Conservation (phyloP, 2,113 vertebrate genomes). For the Sinocyclocheilus rhinocerous region DNA sequence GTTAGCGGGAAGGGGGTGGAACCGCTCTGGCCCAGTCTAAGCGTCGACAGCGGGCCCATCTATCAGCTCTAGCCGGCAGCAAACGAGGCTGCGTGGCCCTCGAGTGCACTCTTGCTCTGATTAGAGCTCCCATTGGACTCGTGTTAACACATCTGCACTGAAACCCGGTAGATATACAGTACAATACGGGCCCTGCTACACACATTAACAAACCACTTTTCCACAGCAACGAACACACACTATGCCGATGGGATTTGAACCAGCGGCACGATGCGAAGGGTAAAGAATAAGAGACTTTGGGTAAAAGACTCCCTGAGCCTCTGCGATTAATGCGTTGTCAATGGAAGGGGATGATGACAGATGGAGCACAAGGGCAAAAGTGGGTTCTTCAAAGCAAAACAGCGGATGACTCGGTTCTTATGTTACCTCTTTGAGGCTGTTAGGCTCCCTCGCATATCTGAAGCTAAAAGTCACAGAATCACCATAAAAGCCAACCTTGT, state of each 20-base stretch:
- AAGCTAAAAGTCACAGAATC: background rate
- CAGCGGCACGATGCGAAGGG: background rate
- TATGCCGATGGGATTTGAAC: conserved; percentile 38
- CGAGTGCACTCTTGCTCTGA: conserved; percentile 48
- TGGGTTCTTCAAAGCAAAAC: conserved; percentile 19
- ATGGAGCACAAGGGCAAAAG: conserved; percentile 25
- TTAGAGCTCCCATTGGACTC: conserved; percentile 39
- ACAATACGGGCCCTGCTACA: conserved; percentile 23
- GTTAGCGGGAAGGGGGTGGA: conserved; percentile 41
- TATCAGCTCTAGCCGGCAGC: conserved; percentile 47
- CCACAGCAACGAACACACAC: conserved; percentile 12
- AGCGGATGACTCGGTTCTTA: background rate
- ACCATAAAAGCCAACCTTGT: background rate
- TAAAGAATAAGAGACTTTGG: conserved; percentile 29
- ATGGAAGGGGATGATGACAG: conserved; percentile 27
- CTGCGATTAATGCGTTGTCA: conserved; percentile 34
- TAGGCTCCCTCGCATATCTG: conserved; percentile 12
- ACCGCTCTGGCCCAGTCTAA: conserved; percentile 35
- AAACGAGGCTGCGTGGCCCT: conserved; percentile 31
- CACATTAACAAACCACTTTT: conserved; percentile 42
- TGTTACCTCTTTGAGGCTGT: conserved; percentile 6
- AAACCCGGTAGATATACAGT: conserved; percentile 40
- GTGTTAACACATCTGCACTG: conserved; percentile 27
- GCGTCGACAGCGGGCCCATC: conserved; percentile 51
- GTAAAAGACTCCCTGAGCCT: conserved; percentile 31